These are phyloP conservation scores for Drosophila tropicalis DNA, from an alignment of 1,140 invertebrate species.

Conservation along the genomic window DNA sequence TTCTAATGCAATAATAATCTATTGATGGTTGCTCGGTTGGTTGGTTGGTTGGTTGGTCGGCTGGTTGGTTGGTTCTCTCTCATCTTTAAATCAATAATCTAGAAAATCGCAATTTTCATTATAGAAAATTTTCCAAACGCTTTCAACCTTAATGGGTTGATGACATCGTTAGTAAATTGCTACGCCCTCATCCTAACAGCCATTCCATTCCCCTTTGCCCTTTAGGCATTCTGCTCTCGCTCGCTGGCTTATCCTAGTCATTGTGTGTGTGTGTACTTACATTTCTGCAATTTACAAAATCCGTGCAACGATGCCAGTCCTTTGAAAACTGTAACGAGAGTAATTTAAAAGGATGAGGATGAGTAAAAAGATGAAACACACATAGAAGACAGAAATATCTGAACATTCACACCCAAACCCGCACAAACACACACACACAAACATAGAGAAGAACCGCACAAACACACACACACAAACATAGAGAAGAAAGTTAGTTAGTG, in stretches of 20 bases:
- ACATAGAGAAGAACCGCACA: too few relatives aligned
- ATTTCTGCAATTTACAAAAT: constrained; percentile 70
- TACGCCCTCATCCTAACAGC: background rate
- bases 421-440: background rate
- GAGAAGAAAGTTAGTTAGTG: constrained; percentile 74
- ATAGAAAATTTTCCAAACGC: constrained; percentile 15
- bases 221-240: background rate
- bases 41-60: too few relatives aligned
- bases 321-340: constrained; percentile 63
- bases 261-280: constrained; percentile 57
- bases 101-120: constrained; percentile 10
- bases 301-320: constrained; percentile 75
- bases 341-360: constrained; percentile 7
- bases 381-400: background rate
- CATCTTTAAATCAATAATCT: constrained; percentile 5
- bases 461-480: constrained; percentile 4
- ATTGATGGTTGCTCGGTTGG: too few relatives aligned
- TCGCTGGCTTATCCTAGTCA: constrained; percentile 1
- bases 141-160: constrained; percentile 47
- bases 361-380: constrained; percentile 4
- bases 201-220: background rate
- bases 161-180: constrained; percentile 43
- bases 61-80: too few relatives aligned
- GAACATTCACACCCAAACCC: background rate
- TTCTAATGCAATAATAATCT: background rate